Evolutionary conservation across 2,113 vertebrate species (phyloP).

Genomic region (Syngnathus scovelli): DNA sequence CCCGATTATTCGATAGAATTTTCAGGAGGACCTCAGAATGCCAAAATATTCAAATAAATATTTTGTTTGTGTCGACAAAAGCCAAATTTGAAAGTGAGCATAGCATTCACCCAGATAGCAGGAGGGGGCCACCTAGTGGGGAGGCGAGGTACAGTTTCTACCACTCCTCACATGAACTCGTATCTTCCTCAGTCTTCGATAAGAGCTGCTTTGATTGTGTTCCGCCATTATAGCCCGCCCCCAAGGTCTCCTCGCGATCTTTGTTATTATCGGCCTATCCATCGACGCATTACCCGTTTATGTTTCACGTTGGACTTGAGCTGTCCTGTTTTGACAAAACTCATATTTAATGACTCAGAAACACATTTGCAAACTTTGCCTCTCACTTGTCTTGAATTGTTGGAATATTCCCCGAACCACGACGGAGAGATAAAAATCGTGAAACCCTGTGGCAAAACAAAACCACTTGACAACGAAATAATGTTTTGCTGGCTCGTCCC

Average conservation of each 20-base stretch:
- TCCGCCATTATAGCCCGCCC: conserved; percentile 11
- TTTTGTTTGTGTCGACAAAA: too few species aligned
- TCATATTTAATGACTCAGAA: neutral
- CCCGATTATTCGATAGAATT: too few species aligned
- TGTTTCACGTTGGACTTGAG: neutral
- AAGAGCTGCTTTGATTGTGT: conserved; percentile 35
- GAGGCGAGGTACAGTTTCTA: neutral
- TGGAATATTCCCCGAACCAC: neutral
- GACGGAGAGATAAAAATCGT: neutral
- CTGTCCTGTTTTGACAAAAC: neutral
- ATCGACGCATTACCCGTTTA: neutral
- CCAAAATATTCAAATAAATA: too few species aligned
- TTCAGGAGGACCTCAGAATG: too few species aligned
- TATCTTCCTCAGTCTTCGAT: conserved; percentile 10
- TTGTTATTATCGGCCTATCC: neutral
- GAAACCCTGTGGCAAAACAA: neutral
- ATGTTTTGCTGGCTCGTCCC: neutral
- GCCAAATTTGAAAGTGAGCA: too few species aligned
- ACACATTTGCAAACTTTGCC: neutral
- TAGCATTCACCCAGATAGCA: neutral
- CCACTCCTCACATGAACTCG: conserved; percentile 11
- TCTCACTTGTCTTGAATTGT: neutral
- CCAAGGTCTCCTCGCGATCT: conserved; percentile 11
- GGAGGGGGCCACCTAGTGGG: neutral
- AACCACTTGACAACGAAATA: conserved; percentile 31